Percentiles rank a stretch among this genome's conserved stretches.
phyloP scores from a whole-genome alignment of 2,113 vertebrate species.

The Dasypus novemcinctus region DNA sequence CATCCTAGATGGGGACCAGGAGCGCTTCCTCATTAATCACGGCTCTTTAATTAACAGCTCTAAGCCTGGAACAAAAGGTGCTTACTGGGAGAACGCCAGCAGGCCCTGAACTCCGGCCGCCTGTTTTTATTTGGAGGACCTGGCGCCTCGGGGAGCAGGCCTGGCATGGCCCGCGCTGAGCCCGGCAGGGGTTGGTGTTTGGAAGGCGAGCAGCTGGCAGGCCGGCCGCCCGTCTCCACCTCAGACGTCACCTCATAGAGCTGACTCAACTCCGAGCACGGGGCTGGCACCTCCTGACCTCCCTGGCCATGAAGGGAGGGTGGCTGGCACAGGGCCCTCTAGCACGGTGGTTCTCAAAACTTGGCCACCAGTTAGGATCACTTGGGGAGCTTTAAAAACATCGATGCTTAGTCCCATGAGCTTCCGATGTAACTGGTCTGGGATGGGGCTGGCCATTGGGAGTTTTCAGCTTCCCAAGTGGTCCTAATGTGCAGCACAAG shows the following conservation, averaged over 20 bases:
- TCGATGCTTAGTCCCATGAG: accelerated
- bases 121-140: conserved; percentile 77
- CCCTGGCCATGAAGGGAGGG: neutral
- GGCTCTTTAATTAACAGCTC: conserved; percentile 97
- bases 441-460: neutral
- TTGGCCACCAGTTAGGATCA: neutral
- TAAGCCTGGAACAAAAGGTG: conserved; percentile 89
- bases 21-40: conserved; percentile 95
- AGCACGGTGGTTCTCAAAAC: neutral
- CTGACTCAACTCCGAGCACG: conserved; percentile 58
- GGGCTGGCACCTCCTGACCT: conserved; percentile 18
- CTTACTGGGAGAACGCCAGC: conserved; percentile 78
- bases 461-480: neutral
- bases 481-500: neutral
- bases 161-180: conserved; percentile 64
- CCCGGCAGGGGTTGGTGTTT: conserved; percentile 63
- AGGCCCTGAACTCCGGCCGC: conserved; percentile 81
- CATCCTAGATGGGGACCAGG: conserved; percentile 82
- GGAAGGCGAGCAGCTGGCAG: conserved; percentile 83
- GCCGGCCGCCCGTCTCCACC: conserved; percentile 54
- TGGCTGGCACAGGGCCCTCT: neutral
- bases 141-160: conserved; percentile 73
- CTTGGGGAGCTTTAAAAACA: neutral
- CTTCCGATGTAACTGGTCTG: conserved; percentile 14
- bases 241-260: conserved; percentile 43